A percentile compares a stretch with the other conserved stretches of the same genome.
Conservation (phyloP, 2,797 vertebrate species). For the Periparus ater region DNA sequence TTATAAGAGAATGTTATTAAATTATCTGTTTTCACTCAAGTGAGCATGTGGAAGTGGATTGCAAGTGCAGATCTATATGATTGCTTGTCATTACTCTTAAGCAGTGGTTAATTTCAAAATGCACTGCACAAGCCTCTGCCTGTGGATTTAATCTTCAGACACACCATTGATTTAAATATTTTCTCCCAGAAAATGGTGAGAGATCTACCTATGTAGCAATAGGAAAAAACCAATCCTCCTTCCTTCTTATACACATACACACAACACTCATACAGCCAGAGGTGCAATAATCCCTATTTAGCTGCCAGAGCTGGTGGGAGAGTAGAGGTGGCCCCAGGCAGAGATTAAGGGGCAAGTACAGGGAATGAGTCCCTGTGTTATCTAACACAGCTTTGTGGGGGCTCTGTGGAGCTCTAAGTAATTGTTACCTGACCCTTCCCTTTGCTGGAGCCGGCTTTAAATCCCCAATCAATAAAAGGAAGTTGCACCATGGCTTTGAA, state of each 20-base stretch:
- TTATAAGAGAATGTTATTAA: neutral
- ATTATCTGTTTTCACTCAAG: neutral
- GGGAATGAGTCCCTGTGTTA: neutral
- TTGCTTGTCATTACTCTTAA: neutral
- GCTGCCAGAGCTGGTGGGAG: neutral
- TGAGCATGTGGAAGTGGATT: neutral
- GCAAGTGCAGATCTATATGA: neutral
- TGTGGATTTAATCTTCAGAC: neutral
- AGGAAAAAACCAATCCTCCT: neutral
- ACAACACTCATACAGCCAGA: neutral
- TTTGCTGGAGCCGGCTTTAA: neutral
- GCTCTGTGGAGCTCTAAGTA: neutral
- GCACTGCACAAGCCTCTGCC: neutral
- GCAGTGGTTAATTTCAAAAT: neutral
- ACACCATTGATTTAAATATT: neutral
- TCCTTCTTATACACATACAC: neutral
- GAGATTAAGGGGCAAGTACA: neutral
- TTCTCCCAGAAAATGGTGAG: neutral
- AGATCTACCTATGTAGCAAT: neutral
- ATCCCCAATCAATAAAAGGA: neutral
- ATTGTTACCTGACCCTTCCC: neutral
- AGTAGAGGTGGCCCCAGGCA: neutral
- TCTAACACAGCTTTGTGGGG: neutral
- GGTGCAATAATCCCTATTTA: neutral
- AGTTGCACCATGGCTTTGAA: neutral